Evolutionary conservation across 2,797 vertebrate species (phyloP), one percentile per base, ranked within the genome.

Genomic region (Rallus crepitans): DNA sequence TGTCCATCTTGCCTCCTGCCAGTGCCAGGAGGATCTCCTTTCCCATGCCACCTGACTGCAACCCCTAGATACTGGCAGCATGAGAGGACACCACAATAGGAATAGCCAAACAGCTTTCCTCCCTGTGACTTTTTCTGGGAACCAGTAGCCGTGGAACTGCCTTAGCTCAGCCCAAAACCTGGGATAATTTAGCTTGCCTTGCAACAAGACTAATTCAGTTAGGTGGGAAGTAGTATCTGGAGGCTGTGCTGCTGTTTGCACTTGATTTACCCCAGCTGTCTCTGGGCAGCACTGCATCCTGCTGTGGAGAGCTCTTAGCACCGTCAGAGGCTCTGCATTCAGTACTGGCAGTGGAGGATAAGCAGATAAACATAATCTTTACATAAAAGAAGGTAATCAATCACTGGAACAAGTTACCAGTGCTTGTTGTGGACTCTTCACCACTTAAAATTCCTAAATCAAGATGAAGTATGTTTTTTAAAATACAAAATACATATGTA

Each of bases 41-140:
- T 88, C 27, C 61, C 24, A 4, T 9, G 17, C 39, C 31, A 39
- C 53, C 57, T 57, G 70, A 17, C n/a, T 64, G 56, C 64, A 73
- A 53, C 52, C 42, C 2, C 0, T 77, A 42, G 35, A 15, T 69
- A 14, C 14, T 1, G 0, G 47, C 59, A 76, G 33, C 8, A 6
- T 19, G 40, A 82, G 37, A 76, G 45, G 37, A 72, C 2, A 3
- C 31, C 5, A 3, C 19, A 33, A 33, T 14, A 57, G 47, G 42
- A 73, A 21, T 42, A 65, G 3, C 2, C 2, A 1, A 8, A 59
- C 11, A 55, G 9, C 63, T 87, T 69, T 47, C 30, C 18, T 1
- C 50, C 30, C 18, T 1, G 2, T 45, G 55, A 5, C 47, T 65
- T 45, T 84, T 92, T 50, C 78, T 85, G 71, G 15, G 47, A 61